Conservation (phyloP, 2,888 invertebrate genomes). For the Limnephilus marmoratus region DNA sequence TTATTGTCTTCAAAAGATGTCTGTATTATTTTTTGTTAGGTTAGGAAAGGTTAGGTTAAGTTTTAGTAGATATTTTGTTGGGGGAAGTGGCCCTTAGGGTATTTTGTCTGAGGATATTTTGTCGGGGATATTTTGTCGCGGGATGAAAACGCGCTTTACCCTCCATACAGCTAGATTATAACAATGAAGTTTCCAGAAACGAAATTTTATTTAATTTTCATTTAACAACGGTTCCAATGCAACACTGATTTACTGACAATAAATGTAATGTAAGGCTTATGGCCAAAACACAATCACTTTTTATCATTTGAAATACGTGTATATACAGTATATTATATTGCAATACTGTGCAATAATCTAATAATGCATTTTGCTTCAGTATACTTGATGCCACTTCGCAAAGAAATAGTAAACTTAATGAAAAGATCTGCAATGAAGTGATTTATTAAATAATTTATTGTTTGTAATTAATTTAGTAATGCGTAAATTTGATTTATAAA, state of each 20-base stretch:
- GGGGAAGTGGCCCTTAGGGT: no score
- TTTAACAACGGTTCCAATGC: conserved; percentile 47
- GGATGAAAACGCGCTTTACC: background rate
- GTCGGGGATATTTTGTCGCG: no score
- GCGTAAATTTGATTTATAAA: background rate
- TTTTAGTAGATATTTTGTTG: no score
- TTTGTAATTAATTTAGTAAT: background rate
- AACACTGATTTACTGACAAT: conserved; percentile 55
- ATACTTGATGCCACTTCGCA: background rate
- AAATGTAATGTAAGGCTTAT: conserved; percentile 51
- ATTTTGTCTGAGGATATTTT: no score
- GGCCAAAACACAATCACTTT: conserved; percentile 50
- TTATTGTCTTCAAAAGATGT: no score
- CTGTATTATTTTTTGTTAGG: no score
- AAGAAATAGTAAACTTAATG: background rate
- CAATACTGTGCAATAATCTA: background rate
- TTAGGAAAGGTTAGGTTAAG: no score
- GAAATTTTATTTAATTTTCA: conserved; percentile 57
- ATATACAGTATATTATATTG: no score
- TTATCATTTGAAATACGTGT: conserved; percentile 28
- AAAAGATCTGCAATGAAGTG: background rate
- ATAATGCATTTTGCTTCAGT: background rate
- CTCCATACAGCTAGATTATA: background rate
- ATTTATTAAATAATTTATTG: background rate
- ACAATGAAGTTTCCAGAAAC: conserved; percentile 45